Conservation (phyloP, 2,888 invertebrate genomes). For the Dynastes maya region DNA sequence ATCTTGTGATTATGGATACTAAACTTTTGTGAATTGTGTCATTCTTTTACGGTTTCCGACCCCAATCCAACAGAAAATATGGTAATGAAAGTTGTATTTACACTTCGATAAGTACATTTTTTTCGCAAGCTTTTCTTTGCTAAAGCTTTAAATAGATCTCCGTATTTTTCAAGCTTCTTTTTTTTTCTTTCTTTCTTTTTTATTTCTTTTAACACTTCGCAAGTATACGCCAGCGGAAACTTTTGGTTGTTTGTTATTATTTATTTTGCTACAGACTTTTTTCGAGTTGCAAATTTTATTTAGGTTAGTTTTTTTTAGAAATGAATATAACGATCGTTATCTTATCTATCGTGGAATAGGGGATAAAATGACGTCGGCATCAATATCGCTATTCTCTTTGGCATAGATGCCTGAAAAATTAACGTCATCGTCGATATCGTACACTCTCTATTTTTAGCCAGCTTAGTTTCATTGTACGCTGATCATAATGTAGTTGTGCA, state of each 20-base stretch:
- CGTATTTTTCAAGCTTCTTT: too few relatives aligned
- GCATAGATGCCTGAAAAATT: conserved; percentile 14
- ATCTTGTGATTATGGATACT: conserved; percentile 9
- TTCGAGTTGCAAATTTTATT: neutral
- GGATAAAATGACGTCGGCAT: conserved; percentile 11
- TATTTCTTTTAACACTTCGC: neutral
- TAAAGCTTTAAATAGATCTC: neutral
- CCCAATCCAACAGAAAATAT: conserved; percentile 15
- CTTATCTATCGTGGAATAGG: conserved; percentile 20
- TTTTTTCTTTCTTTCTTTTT: too few relatives aligned
- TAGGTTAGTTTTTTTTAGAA: neutral
- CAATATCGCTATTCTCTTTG: conserved; percentile 16
- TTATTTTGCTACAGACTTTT: neutral
- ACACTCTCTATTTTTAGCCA: conserved; percentile 17
- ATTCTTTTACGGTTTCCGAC: conserved; percentile 3
- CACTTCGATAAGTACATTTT: neutral
- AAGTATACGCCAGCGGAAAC: neutral
- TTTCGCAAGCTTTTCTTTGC: neutral
- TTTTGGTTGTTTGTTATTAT: neutral
- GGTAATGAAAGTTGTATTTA: conserved; percentile 23
- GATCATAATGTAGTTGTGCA: conserved; percentile 15
- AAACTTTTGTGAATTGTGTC: conserved; percentile 37
- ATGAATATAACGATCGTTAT: neutral
- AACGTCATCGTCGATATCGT: conserved; percentile 27
- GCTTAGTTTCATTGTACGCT: conserved; percentile 12